Evolutionary conservation across 2,113 vertebrate species (phyloP), one percentile per base, ranked within the genome.

Genomic region (Plotosus lineatus): DNA sequence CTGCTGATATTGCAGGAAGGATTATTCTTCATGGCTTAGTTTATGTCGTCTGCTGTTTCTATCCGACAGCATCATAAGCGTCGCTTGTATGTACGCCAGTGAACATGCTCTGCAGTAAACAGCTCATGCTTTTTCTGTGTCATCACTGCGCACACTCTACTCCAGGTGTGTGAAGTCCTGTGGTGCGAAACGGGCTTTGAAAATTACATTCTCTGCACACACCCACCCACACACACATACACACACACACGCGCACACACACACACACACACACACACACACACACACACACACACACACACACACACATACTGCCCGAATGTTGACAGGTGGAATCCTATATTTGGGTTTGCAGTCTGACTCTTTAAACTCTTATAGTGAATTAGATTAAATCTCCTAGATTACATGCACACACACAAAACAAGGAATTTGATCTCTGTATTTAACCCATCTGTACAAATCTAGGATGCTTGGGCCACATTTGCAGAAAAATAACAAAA

Each of bases 51-150:
- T 61, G 58, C 58, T 36, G 26, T 60, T 28, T 28, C 38, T 28
- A 14, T 61, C 53, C 28, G 53, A n/a, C 55, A 44, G 26, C 6
- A 17, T 21, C 17, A 63, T 36, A 7, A 46, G 12, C 21, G 19
- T 31, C 60, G 51, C 28, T 19, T 10, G 61, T 26, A n/a, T 19
- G 31, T 12, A 23, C 51, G 42, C 73, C 36, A 40, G 6, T 40
- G 36, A 75, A 53, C 73, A 36, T 53, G 48, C 42, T 75, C 10
- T 38, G 48, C 71, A 74, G 48, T 46, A 56, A 74, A 6, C 33
- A 66, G 78, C 58, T 60, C 36, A 66, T 23, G 28, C 17, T 26
- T 48, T 28, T 65, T 23, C 71, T 36, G 40, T 77, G 75, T 77
- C 60, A 17, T 77, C 9, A 60, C n/a, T 14, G 28, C 82, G 71